Conservation (phyloP, 2,888 invertebrate genomes). For the Lithophane semibrunnea region DNA sequence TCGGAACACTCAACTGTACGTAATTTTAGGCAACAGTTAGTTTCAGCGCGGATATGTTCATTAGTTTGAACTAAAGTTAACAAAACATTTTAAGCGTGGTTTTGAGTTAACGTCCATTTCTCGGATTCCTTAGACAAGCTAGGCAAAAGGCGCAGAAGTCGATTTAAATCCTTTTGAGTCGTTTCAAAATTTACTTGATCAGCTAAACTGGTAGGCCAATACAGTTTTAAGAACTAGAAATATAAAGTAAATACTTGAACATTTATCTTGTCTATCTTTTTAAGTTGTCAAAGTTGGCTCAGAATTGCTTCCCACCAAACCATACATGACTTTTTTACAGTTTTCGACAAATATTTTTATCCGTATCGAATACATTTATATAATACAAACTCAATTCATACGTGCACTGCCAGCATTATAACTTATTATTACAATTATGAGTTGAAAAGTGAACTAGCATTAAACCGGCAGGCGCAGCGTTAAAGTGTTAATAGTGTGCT, state of each 20-base stretch:
- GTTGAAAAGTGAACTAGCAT: constrained; percentile 1
- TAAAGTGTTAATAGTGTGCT: constrained; percentile 17
- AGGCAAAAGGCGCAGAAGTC: too few relatives aligned
- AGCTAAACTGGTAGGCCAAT: neutral
- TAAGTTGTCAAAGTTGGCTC: neutral
- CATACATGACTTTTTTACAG: too few relatives aligned
- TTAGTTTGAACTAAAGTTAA: neutral
- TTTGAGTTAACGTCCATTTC: neutral
- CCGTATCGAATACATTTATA: neutral
- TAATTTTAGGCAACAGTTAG: neutral
- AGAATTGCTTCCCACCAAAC: neutral
- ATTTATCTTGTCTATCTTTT: neutral
- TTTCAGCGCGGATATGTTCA: neutral
- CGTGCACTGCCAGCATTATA: neutral
- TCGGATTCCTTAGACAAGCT: neutral
- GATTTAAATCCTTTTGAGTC: neutral
- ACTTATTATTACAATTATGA: neutral
- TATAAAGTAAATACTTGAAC: neutral
- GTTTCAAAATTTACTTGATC: neutral
- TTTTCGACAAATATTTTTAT: neutral
- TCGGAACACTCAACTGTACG: neutral
- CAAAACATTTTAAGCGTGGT: constrained; percentile 7
- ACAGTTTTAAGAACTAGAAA: neutral
- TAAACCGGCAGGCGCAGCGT: neutral
- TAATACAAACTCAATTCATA: neutral